Conservation (phyloP, 2,888 invertebrate genomes). For the Mesopsocus fuscifrons region DNA sequence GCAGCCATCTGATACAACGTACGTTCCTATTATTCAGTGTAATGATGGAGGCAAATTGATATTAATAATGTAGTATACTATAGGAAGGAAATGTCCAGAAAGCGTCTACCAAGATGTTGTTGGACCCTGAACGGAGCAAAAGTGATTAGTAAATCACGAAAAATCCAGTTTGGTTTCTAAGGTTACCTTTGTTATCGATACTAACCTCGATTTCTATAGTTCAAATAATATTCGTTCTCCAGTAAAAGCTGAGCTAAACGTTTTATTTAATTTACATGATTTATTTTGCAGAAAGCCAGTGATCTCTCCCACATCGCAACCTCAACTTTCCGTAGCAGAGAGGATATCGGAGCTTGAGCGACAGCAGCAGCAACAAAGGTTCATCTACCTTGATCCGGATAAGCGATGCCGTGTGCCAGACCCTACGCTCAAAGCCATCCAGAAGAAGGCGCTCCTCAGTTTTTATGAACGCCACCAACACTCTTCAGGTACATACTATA, state of each 20-base stretch:
- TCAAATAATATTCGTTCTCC: too few species aligned
- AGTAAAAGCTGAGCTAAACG: too few species aligned
- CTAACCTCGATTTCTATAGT: constrained; percentile 6
- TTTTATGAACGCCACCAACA: constrained; percentile 57
- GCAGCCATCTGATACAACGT: constrained; percentile 22
- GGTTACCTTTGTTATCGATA: background rate
- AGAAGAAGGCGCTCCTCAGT: constrained; percentile 62
- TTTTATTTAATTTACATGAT: too few species aligned
- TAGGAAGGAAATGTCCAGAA: constrained; percentile 20
- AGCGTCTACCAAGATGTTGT: too few species aligned
- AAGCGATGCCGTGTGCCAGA: constrained; percentile 52
- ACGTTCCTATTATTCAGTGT: background rate
- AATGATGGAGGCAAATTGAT: background rate
- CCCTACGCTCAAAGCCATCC: constrained; percentile 57
- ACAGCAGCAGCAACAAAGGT: constrained; percentile 28
- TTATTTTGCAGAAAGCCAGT: constrained; percentile 20
- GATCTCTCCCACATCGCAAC: constrained; percentile 20
- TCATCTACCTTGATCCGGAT: constrained; percentile 50
- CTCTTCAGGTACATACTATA: constrained; percentile 13
- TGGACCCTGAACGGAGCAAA: too few species aligned
- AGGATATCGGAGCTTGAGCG: constrained; percentile 43
- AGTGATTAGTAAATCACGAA: too few species aligned
- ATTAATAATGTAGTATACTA: constrained; percentile 15
- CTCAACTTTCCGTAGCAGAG: constrained; percentile 41
- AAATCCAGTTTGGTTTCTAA: constrained; percentile 10